Evolutionary conservation across 2,797 vertebrate genomes (phyloP).

Genomic region (Coregonus suidteri): DNA sequence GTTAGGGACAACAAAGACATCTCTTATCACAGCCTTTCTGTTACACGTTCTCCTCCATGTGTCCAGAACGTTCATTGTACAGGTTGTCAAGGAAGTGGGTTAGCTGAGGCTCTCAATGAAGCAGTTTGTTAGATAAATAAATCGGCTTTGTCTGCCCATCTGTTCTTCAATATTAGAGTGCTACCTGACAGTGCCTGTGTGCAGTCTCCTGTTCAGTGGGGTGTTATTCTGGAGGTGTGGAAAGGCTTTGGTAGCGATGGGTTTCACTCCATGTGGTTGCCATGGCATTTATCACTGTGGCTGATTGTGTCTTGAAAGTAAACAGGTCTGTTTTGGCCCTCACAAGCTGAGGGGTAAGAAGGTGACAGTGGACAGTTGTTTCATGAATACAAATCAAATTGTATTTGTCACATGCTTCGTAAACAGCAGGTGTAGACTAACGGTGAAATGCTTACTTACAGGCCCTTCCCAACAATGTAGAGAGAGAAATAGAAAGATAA

Average conservation of each 20-base stretch:
- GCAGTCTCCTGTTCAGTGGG: slow-evolving; percentile 26
- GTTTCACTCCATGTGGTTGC: slow-evolving; percentile 62
- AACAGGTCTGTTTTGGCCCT: slow-evolving; percentile 56
- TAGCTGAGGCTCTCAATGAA: slow-evolving; percentile 15
- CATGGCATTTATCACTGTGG: slow-evolving; percentile 71
- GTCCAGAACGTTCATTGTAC: slow-evolving; percentile 10
- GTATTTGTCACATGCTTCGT: no score
- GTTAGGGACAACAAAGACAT: not conserved
- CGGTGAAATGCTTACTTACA: no score
- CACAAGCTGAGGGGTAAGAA: no score
- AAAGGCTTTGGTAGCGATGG: slow-evolving; percentile 42
- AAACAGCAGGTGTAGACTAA: no score
- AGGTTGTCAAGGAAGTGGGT: slow-evolving; percentile 43
- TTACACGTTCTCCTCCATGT: slow-evolving; percentile 23
- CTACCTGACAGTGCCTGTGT: not conserved
- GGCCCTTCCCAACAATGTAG: no score
- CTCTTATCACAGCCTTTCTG: slow-evolving; percentile 23
- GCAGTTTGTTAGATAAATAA: slow-evolving; percentile 45
- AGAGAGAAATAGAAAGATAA: no score
- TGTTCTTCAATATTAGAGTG: slow-evolving; percentile 42
- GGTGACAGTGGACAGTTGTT: no score
- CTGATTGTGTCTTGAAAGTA: slow-evolving; percentile 77
- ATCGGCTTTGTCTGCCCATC: slow-evolving; percentile 45
- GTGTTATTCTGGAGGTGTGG: slow-evolving; percentile 45
- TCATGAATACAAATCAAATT: no score